phyloP scores from a whole-genome alignment of 1,140 invertebrate species.

The Drosophila neocordata region DNA sequence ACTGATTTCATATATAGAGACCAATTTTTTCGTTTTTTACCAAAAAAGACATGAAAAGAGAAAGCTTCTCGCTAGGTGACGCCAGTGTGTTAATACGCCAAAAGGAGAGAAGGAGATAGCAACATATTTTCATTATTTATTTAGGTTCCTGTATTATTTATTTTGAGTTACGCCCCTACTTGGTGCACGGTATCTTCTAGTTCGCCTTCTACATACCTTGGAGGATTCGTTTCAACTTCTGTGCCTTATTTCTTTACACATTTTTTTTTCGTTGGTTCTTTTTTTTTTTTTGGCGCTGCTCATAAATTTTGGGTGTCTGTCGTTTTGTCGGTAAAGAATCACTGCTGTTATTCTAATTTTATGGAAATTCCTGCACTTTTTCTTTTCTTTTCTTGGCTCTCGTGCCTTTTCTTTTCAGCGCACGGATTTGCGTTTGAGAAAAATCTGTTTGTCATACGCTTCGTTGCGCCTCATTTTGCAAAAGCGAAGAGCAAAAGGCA shows the following conservation, averaged over 20 bases:
- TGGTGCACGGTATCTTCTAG: not conserved
- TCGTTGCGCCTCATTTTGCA: constrained; percentile 80
- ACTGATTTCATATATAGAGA: too few species aligned
- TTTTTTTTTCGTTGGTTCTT: constrained; percentile 28
- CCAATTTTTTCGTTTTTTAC: too few species aligned
- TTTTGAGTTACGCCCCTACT: too few species aligned
- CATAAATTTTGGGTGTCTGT: constrained; percentile 72
- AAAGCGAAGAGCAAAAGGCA: constrained; percentile 29
- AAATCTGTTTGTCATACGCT: constrained; percentile 81
- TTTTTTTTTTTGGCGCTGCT: constrained; percentile 59
- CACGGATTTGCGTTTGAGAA: constrained; percentile 80
- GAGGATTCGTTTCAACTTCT: constrained; percentile 32
- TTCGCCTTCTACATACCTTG: constrained; percentile 21
- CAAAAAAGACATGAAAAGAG: too few species aligned
- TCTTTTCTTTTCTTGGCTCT: constrained; percentile 44
- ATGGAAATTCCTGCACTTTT: constrained; percentile 81
- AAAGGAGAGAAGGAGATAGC: too few species aligned
- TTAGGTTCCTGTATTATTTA: not conserved
- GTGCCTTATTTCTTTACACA: constrained; percentile 48
- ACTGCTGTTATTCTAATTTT: constrained; percentile 80
- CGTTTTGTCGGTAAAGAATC: constrained; percentile 66
- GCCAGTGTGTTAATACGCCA: too few species aligned
- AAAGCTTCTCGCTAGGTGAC: too few species aligned
- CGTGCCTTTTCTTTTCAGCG: constrained; percentile 68
- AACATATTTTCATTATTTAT: not conserved